Percentiles rank a stretch among this genome's conserved stretches.
phyloP scores from a whole-genome alignment of 64 coral and sea anemone genomes.

The Dendrophyllia cribrosa region DNA sequence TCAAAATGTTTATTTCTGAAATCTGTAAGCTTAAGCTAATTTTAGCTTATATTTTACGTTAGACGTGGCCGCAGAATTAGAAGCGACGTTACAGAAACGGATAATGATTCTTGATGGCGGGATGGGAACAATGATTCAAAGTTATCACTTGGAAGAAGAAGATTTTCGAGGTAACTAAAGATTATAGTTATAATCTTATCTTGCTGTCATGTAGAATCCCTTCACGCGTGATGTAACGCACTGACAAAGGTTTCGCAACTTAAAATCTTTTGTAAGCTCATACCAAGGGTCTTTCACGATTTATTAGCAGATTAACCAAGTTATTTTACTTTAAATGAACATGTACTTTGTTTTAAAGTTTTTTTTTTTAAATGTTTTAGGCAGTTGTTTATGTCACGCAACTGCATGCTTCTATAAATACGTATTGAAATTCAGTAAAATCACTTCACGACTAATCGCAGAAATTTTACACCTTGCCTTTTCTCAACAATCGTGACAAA shows the following conservation, averaged over 20 bases:
- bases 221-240: not conserved
- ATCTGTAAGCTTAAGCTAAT: too few relatives aligned
- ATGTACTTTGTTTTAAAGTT: too few relatives aligned
- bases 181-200: too few relatives aligned
- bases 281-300: too few relatives aligned
- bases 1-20: too few relatives aligned
- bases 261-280: not conserved
- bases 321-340: too few relatives aligned
- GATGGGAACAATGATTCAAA: constrained; percentile 99
- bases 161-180: constrained; percentile 71
- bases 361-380: not conserved
- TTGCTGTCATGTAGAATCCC: not conserved
- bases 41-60: too few relatives aligned
- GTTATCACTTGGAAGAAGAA: constrained; percentile 85
- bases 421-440: constrained; percentile 4
- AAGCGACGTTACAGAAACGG: constrained; percentile 80
- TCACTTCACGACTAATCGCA: not conserved
- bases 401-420: not conserved
- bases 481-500: too few relatives aligned
- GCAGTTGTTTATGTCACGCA: constrained; percentile 44
- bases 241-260: not conserved
- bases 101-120: constrained; percentile 97
- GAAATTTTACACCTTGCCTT: not conserved
- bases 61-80: constrained; percentile 78
- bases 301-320: too few relatives aligned